Base-by-base conservation (phyloP, 53 echinoderm and acorn worm genomes). In the Zoroaster sp. region DNA sequence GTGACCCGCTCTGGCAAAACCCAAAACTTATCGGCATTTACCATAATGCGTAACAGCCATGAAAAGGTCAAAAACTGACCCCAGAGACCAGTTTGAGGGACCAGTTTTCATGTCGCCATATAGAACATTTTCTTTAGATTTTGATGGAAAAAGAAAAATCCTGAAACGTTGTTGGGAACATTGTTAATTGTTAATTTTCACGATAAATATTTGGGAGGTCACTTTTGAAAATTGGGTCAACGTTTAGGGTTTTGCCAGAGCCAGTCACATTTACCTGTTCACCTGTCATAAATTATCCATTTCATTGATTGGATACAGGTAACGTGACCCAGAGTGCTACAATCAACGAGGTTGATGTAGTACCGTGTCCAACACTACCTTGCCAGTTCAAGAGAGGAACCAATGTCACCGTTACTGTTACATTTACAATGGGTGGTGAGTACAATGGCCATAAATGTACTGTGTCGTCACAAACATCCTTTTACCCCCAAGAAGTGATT, bases 351-450 rank as follows among this genome's bases (percentile, higher is more conserved):
- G 85, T 85, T 3, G 71, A 43, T 44, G 47, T 85, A n/a, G 47
- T 23, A 0, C 85, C 85, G 1, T 85, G 85, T 23, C 85, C 85
- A 7, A 12, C 69, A 51, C 40, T 85, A 2, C 85, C 85, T 5
- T 85, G 85, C 36, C 49, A 85, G 35, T 34, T 85, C 68, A 85
- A 85, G 71, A 34, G 70, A 49, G 85, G 85, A 35, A 85, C 71
- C 21, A 85, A 85, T 35, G 71, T 51, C 21, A 36, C 46, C 35
- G 35, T 35, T 1, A 7, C 35, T 0, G 47, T 85, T 7, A 51
- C 66, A 9, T 85, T 85, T 6, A 85, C 69, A 7, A 11, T 85
- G 71, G 45, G 69, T 1, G 69, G 85, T 85, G 23, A 85, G 85
- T 69, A 35, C 0, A 15, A 9, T 23, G 4, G 15, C 63, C 4